These are phyloP conservation scores for Brachionus sp. DNA, from an alignment of 1,140 invertebrate species.

Conservation along the genomic window DNA sequence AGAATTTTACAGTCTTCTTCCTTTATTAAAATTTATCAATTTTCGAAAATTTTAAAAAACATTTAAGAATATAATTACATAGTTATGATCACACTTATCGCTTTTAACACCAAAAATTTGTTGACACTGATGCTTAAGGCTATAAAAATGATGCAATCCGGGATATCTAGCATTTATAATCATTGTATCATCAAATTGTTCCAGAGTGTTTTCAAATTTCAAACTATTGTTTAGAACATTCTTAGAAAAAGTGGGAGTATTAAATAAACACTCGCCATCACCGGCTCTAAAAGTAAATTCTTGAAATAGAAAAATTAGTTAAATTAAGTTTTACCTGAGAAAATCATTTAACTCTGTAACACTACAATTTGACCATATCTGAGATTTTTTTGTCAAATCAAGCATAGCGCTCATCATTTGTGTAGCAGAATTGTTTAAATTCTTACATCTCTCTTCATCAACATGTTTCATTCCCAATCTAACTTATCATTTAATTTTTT, in stretches of 20 bases:
- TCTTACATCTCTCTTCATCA: not conserved
- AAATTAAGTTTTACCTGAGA: not conserved
- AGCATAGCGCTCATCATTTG: conserved; percentile 31
- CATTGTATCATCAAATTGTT: conserved; percentile 16
- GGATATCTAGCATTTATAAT: conserved; percentile 3
- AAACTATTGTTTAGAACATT: not conserved
- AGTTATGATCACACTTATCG: conserved; percentile 17
- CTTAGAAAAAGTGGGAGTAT: not conserved
- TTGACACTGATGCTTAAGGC: conserved; percentile 19
- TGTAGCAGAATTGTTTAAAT: conserved; percentile 8
- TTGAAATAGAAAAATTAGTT: not conserved
- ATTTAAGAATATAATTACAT: not conserved
- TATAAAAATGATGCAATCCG: not conserved
- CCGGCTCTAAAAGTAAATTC: not conserved
- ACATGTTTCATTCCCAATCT: conserved; percentile 31
- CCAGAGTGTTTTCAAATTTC: conserved; percentile 19
- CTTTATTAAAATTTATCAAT: not conserved
- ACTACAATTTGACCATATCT: conserved; percentile 45
- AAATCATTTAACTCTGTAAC: conserved; percentile 32
- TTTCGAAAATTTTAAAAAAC: not conserved
- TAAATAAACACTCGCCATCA: conserved; percentile 35
- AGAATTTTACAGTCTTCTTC: conserved; percentile 37
- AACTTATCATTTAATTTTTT: not conserved
- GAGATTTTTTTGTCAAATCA: not conserved
- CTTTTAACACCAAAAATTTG: conserved; percentile 41